Evolutionary conservation across 2,113 vertebrate genomes (phyloP).

Genomic region (Colaptes auratus): DNA sequence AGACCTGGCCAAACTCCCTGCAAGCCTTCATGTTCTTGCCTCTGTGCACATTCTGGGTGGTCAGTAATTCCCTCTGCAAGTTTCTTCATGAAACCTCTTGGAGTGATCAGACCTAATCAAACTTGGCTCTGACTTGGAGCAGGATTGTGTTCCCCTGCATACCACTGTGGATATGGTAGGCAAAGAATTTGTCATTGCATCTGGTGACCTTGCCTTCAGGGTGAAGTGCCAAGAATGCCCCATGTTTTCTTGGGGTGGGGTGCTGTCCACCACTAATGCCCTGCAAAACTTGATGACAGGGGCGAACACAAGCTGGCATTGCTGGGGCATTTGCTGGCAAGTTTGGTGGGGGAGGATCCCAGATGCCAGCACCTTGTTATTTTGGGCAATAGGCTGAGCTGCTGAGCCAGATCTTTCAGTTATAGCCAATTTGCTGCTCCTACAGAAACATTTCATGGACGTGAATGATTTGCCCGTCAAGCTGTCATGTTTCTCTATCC

Average conservation of each 20-base stretch:
- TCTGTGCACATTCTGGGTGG: not conserved
- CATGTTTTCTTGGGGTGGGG: conserved; percentile 76
- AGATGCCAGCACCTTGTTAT: conserved; percentile 76
- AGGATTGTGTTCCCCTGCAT: conserved; percentile 59
- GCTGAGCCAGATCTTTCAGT: conserved; percentile 62
- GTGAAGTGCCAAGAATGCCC: conserved; percentile 72
- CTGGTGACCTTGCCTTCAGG: conserved; percentile 71
- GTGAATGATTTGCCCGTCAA: not conserved
- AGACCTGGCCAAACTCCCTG: not conserved
- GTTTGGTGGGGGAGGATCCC: conserved; percentile 61
- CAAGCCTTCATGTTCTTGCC: not conserved
- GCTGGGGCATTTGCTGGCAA: conserved; percentile 68
- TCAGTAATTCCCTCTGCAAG: not conserved
- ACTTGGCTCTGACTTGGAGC: not conserved
- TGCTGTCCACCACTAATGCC: conserved; percentile 66
- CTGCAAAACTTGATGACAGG: conserved; percentile 68
- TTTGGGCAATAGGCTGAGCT: conserved; percentile 66
- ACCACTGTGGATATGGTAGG: conserved; percentile 33
- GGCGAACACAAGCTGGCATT: conserved; percentile 39
- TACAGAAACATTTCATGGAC: not conserved
- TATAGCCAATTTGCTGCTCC: conserved; percentile 38
- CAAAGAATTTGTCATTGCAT: conserved; percentile 50
- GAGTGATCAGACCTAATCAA: not conserved
- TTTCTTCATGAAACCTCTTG: not conserved
- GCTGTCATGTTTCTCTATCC: not conserved